Evolutionary conservation across 1,140 invertebrate species (phyloP), one percentile per base, ranked within the genome.

Genomic region (Latrodectus geometricus): DNA sequence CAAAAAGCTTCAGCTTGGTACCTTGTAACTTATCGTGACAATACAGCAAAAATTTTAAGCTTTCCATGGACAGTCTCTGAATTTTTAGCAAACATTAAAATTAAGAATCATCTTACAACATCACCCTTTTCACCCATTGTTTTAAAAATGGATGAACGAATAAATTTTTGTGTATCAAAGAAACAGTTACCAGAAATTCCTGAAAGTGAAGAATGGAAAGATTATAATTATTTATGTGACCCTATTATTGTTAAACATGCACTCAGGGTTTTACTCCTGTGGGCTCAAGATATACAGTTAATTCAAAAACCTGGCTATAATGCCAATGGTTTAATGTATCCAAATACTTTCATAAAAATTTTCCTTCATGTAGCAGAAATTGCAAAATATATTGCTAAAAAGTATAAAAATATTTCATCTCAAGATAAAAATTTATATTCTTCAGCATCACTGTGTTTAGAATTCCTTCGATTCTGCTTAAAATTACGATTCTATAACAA

Each of bases 1-100:
- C 70, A 75, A n/a, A 88, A 88, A 68, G 87, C 87, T 17, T 88
- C 87, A 0, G 87, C 87, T 11, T 88, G 87, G 87, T 88, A 88
- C 15, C 15, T 88, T 12, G 52, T 88, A 14, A 88, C 87, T 0
- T 88, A 88, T 9, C 20, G 20, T 17, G 72, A 79, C n/a, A 66
- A 15, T 4, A 21, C 50, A 56, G 54, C 75, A 3, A 73, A 74
- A 50, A 83, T 84, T 50, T 21, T 88, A 8, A 88, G 87, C 35
- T 88, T 88, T 79, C 87, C 87, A 4, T 88, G 87, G 87, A 84
- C 66, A 0, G 54, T 88, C 17, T 85, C 80, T 8, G 78, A 74
- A 50, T 75, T 73, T 15, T 80, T 88, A 23, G 76, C 77, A 11
- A 79, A 74, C 14, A 80, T 87, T 11, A 87, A 87, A 74, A 8